These are phyloP conservation scores for Orthosia gothica DNA, from an alignment of 2,888 invertebrate genomes.

Conservation along the genomic window DNA sequence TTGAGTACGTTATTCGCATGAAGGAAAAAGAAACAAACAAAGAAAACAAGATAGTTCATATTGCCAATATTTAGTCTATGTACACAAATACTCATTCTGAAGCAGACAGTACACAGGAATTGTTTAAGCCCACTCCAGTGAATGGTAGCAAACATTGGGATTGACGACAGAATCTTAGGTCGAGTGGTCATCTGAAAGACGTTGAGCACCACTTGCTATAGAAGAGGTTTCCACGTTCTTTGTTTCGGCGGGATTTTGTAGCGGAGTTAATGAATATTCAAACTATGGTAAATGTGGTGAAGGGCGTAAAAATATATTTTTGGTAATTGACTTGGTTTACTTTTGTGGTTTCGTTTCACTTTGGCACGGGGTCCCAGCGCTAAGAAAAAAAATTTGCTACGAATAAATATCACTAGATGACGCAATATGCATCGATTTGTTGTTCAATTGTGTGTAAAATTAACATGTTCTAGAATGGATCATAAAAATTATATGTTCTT, in stretches of 20 bases:
- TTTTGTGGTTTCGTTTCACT: constrained; percentile 9
- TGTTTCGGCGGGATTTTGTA: constrained; percentile 25
- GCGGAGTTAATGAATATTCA: constrained; percentile 32
- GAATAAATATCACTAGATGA: too few species aligned
- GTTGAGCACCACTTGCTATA: constrained; percentile 41
- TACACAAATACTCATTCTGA: constrained; percentile 26
- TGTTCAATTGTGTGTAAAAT: too few species aligned
- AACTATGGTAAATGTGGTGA: constrained; percentile 12
- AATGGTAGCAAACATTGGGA: constrained; percentile 48
- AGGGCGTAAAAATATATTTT: neutral
- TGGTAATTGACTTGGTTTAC: neutral
- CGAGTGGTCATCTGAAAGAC: constrained; percentile 57
- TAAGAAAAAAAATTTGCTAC: too few species aligned
- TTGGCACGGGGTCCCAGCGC: too few species aligned
- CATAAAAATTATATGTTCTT: too few species aligned
- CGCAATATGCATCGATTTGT: too few species aligned
- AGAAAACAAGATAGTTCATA: neutral
- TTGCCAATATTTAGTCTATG: constrained; percentile 4
- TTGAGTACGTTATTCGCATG: too few species aligned
- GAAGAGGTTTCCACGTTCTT: constrained; percentile 31
- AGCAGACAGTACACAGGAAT: constrained; percentile 24
- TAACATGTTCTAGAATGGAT: too few species aligned
- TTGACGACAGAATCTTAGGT: constrained; percentile 58
- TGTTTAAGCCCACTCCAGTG: constrained; percentile 49
- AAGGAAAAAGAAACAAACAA: neutral